These are phyloP conservation scores for Noctua fimbriata DNA, from an alignment of 2,888 invertebrate genomes.

Conservation along the genomic window DNA sequence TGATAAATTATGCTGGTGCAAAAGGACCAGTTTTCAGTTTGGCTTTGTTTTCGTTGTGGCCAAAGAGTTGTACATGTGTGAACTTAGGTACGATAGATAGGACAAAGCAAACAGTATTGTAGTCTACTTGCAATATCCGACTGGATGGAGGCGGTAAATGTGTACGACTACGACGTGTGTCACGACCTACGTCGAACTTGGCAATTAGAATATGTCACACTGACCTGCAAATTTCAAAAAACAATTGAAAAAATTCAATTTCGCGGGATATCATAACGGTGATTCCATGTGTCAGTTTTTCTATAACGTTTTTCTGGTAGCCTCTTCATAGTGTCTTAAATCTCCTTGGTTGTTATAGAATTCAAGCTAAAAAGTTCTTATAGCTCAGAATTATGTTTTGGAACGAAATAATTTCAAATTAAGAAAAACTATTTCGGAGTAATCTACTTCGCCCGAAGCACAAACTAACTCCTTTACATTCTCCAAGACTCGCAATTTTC, in stretches of 20 bases:
- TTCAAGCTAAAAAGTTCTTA: not conserved
- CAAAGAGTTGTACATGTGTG: not conserved
- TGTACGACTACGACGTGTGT: not conserved
- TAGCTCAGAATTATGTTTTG: not conserved
- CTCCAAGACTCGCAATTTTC: constrained; percentile 56
- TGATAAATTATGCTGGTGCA: constrained; percentile 32
- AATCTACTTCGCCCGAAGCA: constrained; percentile 29
- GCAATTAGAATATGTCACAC: not conserved
- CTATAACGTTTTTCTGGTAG: not conserved
- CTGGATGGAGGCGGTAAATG: not conserved
- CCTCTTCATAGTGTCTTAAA: not conserved
- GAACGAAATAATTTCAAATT: constrained; percentile 32
- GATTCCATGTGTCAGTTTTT: too few species aligned
- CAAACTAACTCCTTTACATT: constrained; percentile 42
- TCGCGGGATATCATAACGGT: too few species aligned
- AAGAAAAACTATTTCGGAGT: constrained; percentile 16
- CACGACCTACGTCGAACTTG: not conserved
- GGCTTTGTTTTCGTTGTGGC: not conserved
- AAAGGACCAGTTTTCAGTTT: constrained; percentile 4
- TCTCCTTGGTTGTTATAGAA: not conserved
- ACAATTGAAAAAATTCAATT: too few species aligned
- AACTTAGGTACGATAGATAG: not conserved
- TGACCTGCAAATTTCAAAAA: too few species aligned
- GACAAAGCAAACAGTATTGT: not conserved
- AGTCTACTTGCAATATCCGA: not conserved